Base-by-base conservation (phyloP, 1,140 invertebrate genomes). In the Leptopilina clavipes region DNA sequence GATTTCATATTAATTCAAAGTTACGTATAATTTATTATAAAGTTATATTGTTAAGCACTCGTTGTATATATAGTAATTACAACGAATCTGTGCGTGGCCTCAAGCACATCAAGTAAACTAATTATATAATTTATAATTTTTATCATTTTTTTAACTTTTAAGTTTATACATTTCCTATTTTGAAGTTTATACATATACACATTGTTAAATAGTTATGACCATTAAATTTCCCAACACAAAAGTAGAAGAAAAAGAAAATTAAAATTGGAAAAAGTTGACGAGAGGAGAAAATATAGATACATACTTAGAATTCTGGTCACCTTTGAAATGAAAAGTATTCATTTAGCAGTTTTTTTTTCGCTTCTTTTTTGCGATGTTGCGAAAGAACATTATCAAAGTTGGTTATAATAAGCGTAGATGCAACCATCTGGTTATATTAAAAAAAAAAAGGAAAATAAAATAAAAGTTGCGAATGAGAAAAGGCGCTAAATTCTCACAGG, bases 401-500 rank as follows among this genome's bases (percentile, higher is more conserved):
- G 59, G 14, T 52, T 65, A 65, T 65, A 65, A 65, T 65, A 65
- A 65, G 59, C 59, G 19, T 19, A 65, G 59, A 31, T 65, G 59
- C 59, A 65, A 31, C 59, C 25, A 65, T 52, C 48, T 52, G 48
- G 14, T 65, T 65, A 8, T 31, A 65, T 14, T n/a, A n/a, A 25
- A 8, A 25, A 11, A 19, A 8, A n/a, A 7, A 8, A 31, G 48
- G 48, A 65, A 31, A 65, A 40, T 40, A 40, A 31, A 40, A 40
- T 40, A 40, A 65, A 65, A 65, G 59, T 65, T 65, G 59, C 6
- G 19, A 65, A 65, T 65, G 59, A 37, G 59, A 65, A 65, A 31
- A 65, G 59, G 59, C 59, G 59, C 59, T 65, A 65, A 65, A 65
- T 65, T 65, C 59, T 65, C 59, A 19, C 59, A 31, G 59, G 59